Evolutionary conservation across 2,888 invertebrate genomes (phyloP).

Genomic region (Seira ritae): DNA sequence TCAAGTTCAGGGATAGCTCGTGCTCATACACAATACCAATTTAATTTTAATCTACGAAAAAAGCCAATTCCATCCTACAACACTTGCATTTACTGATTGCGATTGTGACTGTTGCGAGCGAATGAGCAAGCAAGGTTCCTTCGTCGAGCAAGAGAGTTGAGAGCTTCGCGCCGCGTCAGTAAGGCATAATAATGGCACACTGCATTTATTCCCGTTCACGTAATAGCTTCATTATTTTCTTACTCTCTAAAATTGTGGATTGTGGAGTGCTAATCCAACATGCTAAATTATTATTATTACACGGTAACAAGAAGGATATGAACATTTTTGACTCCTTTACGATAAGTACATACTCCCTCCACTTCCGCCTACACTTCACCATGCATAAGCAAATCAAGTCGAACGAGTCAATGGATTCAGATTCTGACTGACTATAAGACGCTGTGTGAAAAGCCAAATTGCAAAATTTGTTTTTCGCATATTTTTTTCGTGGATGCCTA

Average conservation of each 20-base stretch:
- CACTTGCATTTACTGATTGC: background rate
- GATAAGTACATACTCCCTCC: background rate
- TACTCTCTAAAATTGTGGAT: background rate
- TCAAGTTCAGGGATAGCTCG: slow-evolving; percentile 29
- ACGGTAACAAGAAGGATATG: background rate
- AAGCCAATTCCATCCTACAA: background rate
- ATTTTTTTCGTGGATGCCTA: background rate
- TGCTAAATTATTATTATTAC: background rate
- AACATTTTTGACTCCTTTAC: background rate
- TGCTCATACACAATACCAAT: too few relatives aligned
- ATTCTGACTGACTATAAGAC: too few relatives aligned
- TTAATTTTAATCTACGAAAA: background rate
- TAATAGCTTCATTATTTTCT: background rate
- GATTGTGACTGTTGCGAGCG: background rate
- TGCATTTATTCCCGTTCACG: background rate
- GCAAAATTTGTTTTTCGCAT: background rate
- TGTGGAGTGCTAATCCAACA: background rate
- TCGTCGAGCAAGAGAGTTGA: background rate
- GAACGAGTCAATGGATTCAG: background rate
- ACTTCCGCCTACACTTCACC: slow-evolving; percentile 4
- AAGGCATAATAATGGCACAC: background rate
- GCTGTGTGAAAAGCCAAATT: background rate
- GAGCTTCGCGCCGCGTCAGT: too few relatives aligned
- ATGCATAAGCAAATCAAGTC: background rate
- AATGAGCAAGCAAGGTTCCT: background rate